A percentile compares a stretch with the other conserved stretches of the same genome.
These are phyloP conservation scores for Macrochelys suwanniensis DNA, from an alignment of 2,797 vertebrate genomes.

Conservation along the genomic window DNA sequence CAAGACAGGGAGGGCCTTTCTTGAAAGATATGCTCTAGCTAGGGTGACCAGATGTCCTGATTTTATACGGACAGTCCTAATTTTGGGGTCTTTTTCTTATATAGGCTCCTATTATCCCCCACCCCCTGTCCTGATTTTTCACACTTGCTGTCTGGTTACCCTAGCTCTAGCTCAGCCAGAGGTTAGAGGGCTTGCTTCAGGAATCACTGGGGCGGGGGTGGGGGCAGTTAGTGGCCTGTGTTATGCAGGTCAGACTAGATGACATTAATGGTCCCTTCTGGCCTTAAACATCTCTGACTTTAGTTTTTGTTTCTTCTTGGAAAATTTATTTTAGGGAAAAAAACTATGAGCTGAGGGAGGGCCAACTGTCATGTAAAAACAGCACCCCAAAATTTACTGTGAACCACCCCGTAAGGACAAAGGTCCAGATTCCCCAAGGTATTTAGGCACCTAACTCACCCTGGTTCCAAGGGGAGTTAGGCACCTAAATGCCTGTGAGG, in stretches of 20 bases:
- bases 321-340: background rate
- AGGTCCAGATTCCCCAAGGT: background rate
- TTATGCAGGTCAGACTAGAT: background rate
- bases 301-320: fast-evolving
- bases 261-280: fast-evolving
- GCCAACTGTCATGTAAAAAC: background rate
- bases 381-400: background rate
- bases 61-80: too few relatives aligned
- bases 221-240: background rate
- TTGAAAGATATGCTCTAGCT: background rate
- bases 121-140: too few relatives aligned
- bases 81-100: too few relatives aligned
- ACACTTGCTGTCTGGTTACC: too few relatives aligned
- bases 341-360: fast-evolving
- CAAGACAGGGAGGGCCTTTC: fast-evolving
- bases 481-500: background rate
- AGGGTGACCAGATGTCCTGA: too few relatives aligned
- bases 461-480: background rate
- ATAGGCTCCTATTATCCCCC: too few relatives aligned
- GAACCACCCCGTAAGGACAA: background rate
- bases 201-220: fast-evolving
- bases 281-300: fast-evolving
- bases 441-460: background rate
- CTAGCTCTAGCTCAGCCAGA: fast-evolving
- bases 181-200: background rate